These are phyloP conservation scores for Eira barbara DNA, from an alignment of 2,113 vertebrate species.

Conservation along the genomic window DNA sequence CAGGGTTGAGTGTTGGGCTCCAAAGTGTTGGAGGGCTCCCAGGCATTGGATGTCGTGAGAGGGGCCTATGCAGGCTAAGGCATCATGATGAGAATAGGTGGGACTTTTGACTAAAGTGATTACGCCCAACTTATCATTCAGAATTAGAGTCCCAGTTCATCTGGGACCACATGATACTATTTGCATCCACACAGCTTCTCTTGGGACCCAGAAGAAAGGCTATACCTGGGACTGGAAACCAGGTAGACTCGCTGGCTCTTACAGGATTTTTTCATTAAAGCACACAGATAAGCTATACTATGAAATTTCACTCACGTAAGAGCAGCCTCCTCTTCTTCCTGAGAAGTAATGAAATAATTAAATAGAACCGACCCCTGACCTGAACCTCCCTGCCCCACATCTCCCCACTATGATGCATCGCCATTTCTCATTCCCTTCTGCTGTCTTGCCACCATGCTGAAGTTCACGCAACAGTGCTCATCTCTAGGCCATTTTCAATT, in stretches of 20 bases:
- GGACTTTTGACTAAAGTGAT: neutral
- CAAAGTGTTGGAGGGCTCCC: neutral
- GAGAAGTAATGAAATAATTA: conserved; percentile 76
- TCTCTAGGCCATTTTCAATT: conserved; percentile 76
- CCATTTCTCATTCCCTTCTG: neutral
- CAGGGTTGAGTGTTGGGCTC: neutral
- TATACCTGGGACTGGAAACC: neutral
- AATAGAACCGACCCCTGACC: conserved; percentile 63
- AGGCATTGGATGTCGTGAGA: neutral
- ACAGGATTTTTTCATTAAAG: conserved; percentile 49
- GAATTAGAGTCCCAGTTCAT: neutral
- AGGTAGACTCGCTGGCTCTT: neutral
- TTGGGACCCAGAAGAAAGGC: neutral
- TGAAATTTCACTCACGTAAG: conserved; percentile 71
- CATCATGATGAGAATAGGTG: neutral
- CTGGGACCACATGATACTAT: neutral
- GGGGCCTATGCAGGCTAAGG: neutral
- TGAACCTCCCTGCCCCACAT: neutral
- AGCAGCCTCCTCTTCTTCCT: conserved; percentile 50
- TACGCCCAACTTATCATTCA: neutral
- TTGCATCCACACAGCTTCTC: neutral
- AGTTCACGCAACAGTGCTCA: conserved; percentile 68
- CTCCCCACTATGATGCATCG: neutral
- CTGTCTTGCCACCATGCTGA: neutral
- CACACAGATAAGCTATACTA: conserved; percentile 52